phyloP scores from a whole-genome alignment of 2,888 invertebrate species.

The Oligia latruncula region DNA sequence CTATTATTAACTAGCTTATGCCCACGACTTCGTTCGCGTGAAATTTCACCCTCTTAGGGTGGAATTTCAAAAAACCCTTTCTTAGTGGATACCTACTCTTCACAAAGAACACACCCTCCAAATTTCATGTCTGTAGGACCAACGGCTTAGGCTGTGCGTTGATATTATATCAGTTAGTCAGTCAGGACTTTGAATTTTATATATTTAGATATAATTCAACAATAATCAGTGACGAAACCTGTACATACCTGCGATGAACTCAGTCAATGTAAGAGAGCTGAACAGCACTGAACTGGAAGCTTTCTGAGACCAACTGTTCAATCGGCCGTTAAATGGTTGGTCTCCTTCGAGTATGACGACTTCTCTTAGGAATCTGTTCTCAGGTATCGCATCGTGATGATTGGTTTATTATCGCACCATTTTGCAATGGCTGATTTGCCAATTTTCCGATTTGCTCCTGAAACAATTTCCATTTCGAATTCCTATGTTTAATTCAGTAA shows the following conservation, averaged over 20 bases:
- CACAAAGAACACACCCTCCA: too few relatives aligned
- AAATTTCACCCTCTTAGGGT: too few relatives aligned
- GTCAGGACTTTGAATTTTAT: too few relatives aligned
- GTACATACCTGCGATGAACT: not conserved
- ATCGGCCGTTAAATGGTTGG: not conserved
- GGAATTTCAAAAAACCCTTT: too few relatives aligned
- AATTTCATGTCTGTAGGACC: too few relatives aligned
- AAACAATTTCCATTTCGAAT: conserved; percentile 40
- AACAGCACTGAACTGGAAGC: not conserved
- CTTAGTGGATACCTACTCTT: too few relatives aligned
- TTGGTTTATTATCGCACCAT: not conserved
- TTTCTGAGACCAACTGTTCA: not conserved
- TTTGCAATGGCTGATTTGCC: not conserved
- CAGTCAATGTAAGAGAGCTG: not conserved
- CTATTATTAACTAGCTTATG: not conserved
- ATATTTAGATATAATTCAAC: too few relatives aligned
- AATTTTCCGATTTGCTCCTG: conserved; percentile 9
- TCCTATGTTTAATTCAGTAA: conserved; percentile 36
- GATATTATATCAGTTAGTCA: too few relatives aligned
- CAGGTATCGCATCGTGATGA: not conserved
- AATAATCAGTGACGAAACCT: too few relatives aligned
- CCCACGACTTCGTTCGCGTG: too few relatives aligned
- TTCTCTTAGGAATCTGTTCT: not conserved
- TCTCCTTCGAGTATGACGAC: not conserved
- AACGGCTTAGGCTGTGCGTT: too few relatives aligned